Percentiles rank a stretch among this genome's conserved stretches.
phyloP scores from a whole-genome alignment of 2,888 invertebrate genomes.

The Phlogophora meticulosa region DNA sequence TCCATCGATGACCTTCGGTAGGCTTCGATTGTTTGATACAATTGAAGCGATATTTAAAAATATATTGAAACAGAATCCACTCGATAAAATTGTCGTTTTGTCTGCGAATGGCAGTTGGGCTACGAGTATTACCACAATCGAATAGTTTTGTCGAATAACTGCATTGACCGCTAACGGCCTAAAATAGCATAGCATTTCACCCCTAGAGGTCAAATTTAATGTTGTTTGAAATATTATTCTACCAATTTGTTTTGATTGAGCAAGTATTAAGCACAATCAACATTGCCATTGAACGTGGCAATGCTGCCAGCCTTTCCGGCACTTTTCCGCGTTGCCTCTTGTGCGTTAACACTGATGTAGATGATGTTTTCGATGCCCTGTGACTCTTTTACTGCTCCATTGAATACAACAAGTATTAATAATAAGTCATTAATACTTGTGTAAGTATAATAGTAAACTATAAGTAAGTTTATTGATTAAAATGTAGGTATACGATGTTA shows the following conservation, averaged over 20 bases:
- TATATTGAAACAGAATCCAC: slow-evolving; percentile 24
- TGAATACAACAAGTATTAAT: too few species aligned
- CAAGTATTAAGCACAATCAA: not conserved
- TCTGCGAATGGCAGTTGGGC: slow-evolving; percentile 32
- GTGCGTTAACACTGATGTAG: too few species aligned
- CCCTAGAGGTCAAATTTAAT: not conserved
- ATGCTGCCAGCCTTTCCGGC: too few species aligned
- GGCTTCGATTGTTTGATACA: not conserved
- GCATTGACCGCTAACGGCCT: not conserved
- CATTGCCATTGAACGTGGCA: too few species aligned
- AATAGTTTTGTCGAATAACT: slow-evolving; percentile 27
- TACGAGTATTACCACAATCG: slow-evolving; percentile 19
- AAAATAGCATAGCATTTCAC: slow-evolving; percentile 6
- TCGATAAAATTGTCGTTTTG: slow-evolving; percentile 34
- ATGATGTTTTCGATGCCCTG: too few species aligned
- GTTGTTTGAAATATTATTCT: slow-evolving; percentile 14
- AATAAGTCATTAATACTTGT: too few species aligned
- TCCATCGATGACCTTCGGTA: not conserved
- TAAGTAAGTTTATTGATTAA: too few species aligned
- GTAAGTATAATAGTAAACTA: too few species aligned
- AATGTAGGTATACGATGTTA: too few species aligned
- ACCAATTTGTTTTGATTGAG: slow-evolving; percentile 7
- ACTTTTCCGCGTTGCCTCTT: too few species aligned
- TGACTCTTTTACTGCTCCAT: too few species aligned
- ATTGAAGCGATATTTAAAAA: slow-evolving; percentile 26